Percentiles rank a stretch among this genome's conserved stretches.
Conservation (phyloP, 2,888 invertebrate genomes). For the Dynastes maya region DNA sequence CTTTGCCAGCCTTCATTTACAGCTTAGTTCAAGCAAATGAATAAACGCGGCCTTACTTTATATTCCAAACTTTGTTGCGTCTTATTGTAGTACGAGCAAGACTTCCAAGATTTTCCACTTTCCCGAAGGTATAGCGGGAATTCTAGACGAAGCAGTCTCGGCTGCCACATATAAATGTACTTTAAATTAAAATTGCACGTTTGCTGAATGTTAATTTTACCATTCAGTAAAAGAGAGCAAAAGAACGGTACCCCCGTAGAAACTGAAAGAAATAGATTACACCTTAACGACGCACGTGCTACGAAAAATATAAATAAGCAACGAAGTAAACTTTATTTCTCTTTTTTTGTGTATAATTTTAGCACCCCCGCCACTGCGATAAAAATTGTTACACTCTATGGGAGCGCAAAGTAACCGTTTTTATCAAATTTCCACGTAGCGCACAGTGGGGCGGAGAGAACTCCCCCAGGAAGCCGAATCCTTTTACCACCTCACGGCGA, state of each 20-base stretch:
- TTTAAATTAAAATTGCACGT: conserved; percentile 43
- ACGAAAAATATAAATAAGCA: conserved; percentile 11
- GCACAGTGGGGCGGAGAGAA: background rate
- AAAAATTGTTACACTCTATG: conserved; percentile 20
- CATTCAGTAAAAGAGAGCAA: background rate
- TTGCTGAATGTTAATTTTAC: conserved; percentile 33
- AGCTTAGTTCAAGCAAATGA: conserved; percentile 40
- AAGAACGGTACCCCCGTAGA: background rate
- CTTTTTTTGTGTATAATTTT: conserved; percentile 16
- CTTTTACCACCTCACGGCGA: conserved; percentile 6
- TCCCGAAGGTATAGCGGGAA: background rate
- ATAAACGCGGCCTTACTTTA: conserved; percentile 37
- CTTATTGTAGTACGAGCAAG: conserved; percentile 36
- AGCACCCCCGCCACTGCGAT: background rate
- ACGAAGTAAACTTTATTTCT: conserved; percentile 4
- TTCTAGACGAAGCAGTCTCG: conserved; percentile 13
- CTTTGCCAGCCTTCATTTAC: conserved; percentile 25
- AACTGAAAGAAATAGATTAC: background rate
- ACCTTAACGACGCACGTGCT: conserved; percentile 5
- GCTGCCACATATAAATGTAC: conserved; percentile 42
- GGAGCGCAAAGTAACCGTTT: conserved; percentile 11
- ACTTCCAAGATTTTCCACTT: conserved; percentile 34
- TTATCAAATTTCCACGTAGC: conserved; percentile 33
- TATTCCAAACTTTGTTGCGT: conserved; percentile 39
- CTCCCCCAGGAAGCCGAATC: background rate